These are phyloP conservation scores for Phasianus colchicus DNA, from an alignment of 2,113 vertebrate genomes.

Conservation along the genomic window DNA sequence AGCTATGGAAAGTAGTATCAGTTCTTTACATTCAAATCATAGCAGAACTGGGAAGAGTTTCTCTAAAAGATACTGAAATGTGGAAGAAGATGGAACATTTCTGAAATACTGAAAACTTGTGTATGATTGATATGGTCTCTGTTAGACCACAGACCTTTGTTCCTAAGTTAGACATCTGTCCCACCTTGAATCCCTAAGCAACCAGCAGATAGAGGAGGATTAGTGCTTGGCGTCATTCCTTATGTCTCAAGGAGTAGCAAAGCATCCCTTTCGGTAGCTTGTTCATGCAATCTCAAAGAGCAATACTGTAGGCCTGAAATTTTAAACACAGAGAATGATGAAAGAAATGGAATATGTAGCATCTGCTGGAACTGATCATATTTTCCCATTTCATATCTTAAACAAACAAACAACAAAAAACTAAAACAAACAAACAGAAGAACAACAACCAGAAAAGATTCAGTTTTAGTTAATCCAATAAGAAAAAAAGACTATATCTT, in stretches of 20 bases:
- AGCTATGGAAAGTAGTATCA: neutral
- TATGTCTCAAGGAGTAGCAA: neutral
- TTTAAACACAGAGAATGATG: neutral
- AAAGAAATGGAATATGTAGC: neutral
- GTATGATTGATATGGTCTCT: neutral
- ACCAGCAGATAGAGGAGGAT: neutral
- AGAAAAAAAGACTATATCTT: neutral
- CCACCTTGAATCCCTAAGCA: neutral
- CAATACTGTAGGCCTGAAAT: neutral
- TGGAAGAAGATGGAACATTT: neutral
- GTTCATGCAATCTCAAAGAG: neutral
- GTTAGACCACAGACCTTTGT: neutral
- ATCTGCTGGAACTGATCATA: neutral
- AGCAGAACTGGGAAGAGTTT: neutral
- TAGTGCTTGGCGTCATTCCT: neutral
- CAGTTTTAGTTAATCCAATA: neutral
- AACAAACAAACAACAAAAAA: neutral
- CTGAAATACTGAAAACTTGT: neutral
- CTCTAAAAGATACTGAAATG: neutral
- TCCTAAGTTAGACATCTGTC: neutral
- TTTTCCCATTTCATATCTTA: neutral
- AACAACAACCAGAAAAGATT: neutral
- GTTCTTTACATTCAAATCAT: neutral
- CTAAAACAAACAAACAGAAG: neutral
- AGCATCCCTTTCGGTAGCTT: neutral